Conservation (phyloP, 2,797 vertebrate species). For the Sebastes glaucus region DNA sequence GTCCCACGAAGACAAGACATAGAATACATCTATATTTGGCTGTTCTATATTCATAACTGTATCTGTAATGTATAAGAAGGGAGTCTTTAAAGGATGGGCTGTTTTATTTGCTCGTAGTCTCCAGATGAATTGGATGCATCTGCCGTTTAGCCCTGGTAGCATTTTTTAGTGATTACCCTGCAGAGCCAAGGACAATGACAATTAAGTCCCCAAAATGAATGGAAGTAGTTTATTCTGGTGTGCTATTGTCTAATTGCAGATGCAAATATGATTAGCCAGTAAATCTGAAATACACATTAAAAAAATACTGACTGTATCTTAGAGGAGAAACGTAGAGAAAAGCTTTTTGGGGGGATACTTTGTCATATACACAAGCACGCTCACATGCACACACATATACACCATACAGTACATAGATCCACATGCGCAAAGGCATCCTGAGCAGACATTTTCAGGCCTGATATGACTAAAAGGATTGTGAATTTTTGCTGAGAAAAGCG, state of each 20-base stretch:
- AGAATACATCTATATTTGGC: not conserved
- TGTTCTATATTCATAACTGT: not conserved
- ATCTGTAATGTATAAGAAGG: not conserved
- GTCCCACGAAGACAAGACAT: not conserved
- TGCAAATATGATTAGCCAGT: slow-evolving; percentile 35
- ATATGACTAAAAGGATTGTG: slow-evolving; percentile 72
- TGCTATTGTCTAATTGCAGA: slow-evolving; percentile 45
- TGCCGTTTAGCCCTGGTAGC: slow-evolving; percentile 31
- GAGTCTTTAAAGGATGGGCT: not conserved
- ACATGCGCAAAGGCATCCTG: slow-evolving; percentile 40
- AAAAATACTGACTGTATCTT: not conserved
- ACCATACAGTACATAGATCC: slow-evolving; percentile 24
- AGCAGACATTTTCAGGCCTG: slow-evolving; percentile 66
- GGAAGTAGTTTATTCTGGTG: slow-evolving; percentile 46
- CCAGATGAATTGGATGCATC: slow-evolving; percentile 25
- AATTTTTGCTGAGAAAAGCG: slow-evolving; percentile 70
- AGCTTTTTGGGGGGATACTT: slow-evolving; percentile 20
- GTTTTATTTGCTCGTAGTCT: slow-evolving; percentile 28
- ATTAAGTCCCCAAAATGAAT: slow-evolving; percentile 48
- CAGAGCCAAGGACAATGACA: slow-evolving; percentile 56
- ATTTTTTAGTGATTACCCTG: slow-evolving; percentile 54
- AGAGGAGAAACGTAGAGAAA: not conserved
- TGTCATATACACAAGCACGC: slow-evolving; percentile 5
- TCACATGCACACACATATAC: not conserved
- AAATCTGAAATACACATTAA: slow-evolving; percentile 6